phyloP scores from a whole-genome alignment of 2,113 vertebrate species.

The Triplophysa tibetana region DNA sequence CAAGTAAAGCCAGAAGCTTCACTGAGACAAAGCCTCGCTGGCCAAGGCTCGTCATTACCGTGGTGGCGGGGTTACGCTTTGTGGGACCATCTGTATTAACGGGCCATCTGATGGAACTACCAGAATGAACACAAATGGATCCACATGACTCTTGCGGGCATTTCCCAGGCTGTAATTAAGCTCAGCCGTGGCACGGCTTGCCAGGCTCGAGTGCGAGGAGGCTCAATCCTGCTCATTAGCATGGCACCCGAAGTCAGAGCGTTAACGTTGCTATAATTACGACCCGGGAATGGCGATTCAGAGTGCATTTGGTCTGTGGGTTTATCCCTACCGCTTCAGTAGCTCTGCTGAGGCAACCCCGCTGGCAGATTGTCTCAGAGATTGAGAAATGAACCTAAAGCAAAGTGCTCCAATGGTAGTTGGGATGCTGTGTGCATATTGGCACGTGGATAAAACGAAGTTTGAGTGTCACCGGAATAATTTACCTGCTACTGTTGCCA shows the following conservation, averaged over 20 bases:
- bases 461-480: conserved; percentile 29
- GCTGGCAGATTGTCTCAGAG: background rate
- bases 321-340: conserved; percentile 7
- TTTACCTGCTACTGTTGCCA: conserved; percentile 29
- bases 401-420: background rate
- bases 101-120: conserved; percentile 49
- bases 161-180: conserved; percentile 49
- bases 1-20: conserved; percentile 20
- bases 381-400: conserved; percentile 24
- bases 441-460: conserved; percentile 33
- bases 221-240: conserved; percentile 39
- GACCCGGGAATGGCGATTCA: conserved; percentile 8
- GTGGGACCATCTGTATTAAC: conserved; percentile 49
- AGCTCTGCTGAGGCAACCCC: background rate
- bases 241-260: conserved; percentile 9
- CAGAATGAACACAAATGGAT: conserved; percentile 29
- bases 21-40: conserved; percentile 55
- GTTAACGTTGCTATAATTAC: conserved; percentile 44
- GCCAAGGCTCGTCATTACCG: conserved; percentile 41
- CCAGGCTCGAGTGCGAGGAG: conserved; percentile 28
- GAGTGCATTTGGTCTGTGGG: conserved; percentile 9
- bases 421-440: conserved; percentile 3
- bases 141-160: conserved; percentile 6
- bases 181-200: conserved; percentile 25
- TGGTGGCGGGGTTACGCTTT: conserved; percentile 53